Percentiles rank a stretch among this genome's conserved stretches.
These are phyloP conservation scores for Momotus momota DNA, from an alignment of 2,797 vertebrate genomes.

Conservation along the genomic window DNA sequence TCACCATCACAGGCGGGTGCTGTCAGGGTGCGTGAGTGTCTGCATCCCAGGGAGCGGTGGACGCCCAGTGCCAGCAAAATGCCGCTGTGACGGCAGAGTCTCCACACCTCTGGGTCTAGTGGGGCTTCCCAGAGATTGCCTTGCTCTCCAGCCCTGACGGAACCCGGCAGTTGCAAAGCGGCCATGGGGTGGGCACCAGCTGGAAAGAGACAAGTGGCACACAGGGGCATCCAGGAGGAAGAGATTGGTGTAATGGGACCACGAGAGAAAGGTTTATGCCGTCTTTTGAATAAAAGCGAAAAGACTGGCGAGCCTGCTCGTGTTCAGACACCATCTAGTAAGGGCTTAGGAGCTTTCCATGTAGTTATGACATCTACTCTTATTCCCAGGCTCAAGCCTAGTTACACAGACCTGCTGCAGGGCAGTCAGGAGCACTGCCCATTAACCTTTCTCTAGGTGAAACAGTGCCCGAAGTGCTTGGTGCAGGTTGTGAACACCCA, in stretches of 20 bases:
- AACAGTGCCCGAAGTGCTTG: fast-evolving
- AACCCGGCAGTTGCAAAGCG: fast-evolving
- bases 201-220: neutral
- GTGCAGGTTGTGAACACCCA: fast-evolving
- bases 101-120: too few species aligned
- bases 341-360: neutral
- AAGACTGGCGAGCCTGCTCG: fast-evolving
- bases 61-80: neutral
- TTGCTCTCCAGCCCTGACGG: fast-evolving
- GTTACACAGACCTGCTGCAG: neutral
- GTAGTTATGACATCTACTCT: fast-evolving
- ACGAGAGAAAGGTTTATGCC: neutral
- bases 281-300: neutral
- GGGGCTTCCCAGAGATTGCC: too few species aligned
- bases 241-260: neutral
- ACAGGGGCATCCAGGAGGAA: neutral
- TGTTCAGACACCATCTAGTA: neutral
- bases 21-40: neutral
- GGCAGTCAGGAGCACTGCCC: neutral
- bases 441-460: neutral
- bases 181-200: neutral
- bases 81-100: too few species aligned
- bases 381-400: neutral
- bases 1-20: neutral
- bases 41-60: neutral